phyloP scores from a whole-genome alignment of 1,140 invertebrate species.

The Caenorhabditis inopinata region DNA sequence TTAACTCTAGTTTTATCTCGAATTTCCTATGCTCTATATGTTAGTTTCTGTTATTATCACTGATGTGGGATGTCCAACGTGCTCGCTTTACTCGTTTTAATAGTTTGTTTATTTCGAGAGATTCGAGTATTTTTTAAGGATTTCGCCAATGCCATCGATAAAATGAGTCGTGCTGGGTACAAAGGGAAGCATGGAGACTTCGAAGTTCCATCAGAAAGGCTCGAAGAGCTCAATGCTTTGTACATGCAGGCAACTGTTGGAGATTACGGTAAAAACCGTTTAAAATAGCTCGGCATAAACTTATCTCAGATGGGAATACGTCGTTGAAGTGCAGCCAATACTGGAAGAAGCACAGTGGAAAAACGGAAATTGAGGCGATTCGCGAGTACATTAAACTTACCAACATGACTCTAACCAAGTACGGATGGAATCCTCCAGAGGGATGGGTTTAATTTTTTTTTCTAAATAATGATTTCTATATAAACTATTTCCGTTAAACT shows the following conservation, averaged over 20 bases:
- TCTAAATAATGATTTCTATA: no score
- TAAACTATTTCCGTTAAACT: no score
- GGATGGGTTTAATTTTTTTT: constrained; percentile 42
- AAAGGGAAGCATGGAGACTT: constrained; percentile 51
- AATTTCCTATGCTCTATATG: neutral
- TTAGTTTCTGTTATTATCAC: constrained; percentile 17
- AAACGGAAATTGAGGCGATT: constrained; percentile 43
- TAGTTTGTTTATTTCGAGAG: neutral
- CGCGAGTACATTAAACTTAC: constrained; percentile 45
- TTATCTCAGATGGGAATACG: constrained; percentile 46
- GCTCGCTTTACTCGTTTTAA: neutral
- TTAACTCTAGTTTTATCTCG: constrained; percentile 27
- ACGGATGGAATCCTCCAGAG: constrained; percentile 52
- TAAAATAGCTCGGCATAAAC: neutral
- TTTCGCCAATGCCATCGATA: constrained; percentile 51
- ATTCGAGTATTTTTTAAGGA: constrained; percentile 46
- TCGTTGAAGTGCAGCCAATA: constrained; percentile 30
- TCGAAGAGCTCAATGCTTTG: constrained; percentile 34
- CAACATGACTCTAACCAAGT: constrained; percentile 44
- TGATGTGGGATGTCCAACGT: neutral
- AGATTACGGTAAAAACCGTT: constrained; percentile 41
- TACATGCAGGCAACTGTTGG: constrained; percentile 48
- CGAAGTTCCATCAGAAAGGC: constrained; percentile 41
- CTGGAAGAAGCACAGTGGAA: constrained; percentile 48
- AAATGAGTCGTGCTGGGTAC: constrained; percentile 50